Percentiles rank a stretch among this genome's conserved stretches.
phyloP scores from a whole-genome alignment of 2,888 invertebrate genomes.

The Patella ulyssiponensis region DNA sequence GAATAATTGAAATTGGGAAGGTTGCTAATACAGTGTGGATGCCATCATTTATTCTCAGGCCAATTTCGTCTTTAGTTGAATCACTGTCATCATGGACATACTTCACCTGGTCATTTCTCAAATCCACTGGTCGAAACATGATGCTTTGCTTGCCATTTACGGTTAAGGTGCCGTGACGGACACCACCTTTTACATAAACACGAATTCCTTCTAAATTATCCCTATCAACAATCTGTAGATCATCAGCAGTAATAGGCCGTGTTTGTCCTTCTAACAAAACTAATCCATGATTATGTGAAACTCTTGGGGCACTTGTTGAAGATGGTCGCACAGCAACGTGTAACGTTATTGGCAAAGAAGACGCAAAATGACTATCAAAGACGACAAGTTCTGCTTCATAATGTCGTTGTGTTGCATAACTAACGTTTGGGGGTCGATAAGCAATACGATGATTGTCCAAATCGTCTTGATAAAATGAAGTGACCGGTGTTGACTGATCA shows the following conservation, averaged over 20 bases:
- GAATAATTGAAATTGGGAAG: conserved; percentile 68
- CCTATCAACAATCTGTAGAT: conserved; percentile 67
- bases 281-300: conserved; percentile 65
- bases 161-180: conserved; percentile 64
- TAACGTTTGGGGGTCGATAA: conserved; percentile 67
- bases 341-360: conserved; percentile 67
- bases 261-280: conserved; percentile 69
- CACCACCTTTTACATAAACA: conserved; percentile 66
- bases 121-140: conserved; percentile 64
- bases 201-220: conserved; percentile 66
- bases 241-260: conserved; percentile 56
- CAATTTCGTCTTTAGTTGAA: conserved; percentile 64
- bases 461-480: conserved; percentile 68
- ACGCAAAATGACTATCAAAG: conserved; percentile 67
- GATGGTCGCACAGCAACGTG: conserved; percentile 69
- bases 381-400: conserved; percentile 67
- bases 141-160: conserved; percentile 59
- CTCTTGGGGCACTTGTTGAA: conserved; percentile 63
- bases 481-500: conserved; percentile 65
- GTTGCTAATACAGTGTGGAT: conserved; percentile 62
- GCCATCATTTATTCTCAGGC: conserved; percentile 68
- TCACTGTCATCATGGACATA: conserved; percentile 69
- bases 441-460: conserved; percentile 68
- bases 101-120: conserved; percentile 58
- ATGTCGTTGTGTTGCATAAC: conserved; percentile 59